Evolutionary conservation across 92 coral and sea anemone species (phyloP).

Genomic region (Phenganax marumi): DNA sequence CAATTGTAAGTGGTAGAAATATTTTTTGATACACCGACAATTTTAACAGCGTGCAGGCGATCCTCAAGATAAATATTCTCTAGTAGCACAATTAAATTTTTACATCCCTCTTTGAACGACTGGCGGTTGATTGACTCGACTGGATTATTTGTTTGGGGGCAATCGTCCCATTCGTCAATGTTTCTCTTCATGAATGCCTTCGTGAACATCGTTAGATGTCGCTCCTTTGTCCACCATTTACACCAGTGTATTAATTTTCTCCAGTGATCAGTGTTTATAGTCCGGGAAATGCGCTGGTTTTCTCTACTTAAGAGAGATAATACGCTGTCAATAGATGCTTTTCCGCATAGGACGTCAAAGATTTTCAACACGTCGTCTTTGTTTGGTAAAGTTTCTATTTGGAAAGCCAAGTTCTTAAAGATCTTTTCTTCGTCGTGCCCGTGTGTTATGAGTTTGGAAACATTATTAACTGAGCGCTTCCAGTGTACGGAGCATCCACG

Average conservation of each 20-base stretch:
- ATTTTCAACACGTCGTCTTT: too few species aligned
- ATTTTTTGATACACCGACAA: slow-evolving; percentile 38
- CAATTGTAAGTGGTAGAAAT: not conserved
- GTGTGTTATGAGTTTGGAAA: too few species aligned
- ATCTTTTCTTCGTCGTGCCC: too few species aligned
- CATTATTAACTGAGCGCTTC: too few species aligned
- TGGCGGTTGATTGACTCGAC: slow-evolving; percentile 55
- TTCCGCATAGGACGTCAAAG: too few species aligned
- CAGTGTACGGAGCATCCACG: too few species aligned
- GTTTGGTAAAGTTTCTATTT: too few species aligned
- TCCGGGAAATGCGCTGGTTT: too few species aligned
- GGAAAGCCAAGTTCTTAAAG: too few species aligned
- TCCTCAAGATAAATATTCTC: slow-evolving; percentile 58
- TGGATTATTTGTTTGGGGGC: slow-evolving; percentile 51
- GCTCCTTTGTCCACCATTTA: slow-evolving; percentile 53
- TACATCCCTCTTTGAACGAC: slow-evolving; percentile 46
- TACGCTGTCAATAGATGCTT: too few species aligned
- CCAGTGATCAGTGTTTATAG: not conserved
- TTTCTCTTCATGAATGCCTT: slow-evolving; percentile 18
- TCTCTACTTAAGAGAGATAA: too few species aligned
- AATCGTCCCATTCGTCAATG: slow-evolving; percentile 53
- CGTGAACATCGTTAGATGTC: slow-evolving; percentile 50
- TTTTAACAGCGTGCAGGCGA: slow-evolving; percentile 47
- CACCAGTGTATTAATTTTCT: slow-evolving; percentile 44
- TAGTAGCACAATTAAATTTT: slow-evolving; percentile 51